These are phyloP conservation scores for Acholoe squamosa DNA, from an alignment of 2,888 invertebrate species.

Conservation along the genomic window DNA sequence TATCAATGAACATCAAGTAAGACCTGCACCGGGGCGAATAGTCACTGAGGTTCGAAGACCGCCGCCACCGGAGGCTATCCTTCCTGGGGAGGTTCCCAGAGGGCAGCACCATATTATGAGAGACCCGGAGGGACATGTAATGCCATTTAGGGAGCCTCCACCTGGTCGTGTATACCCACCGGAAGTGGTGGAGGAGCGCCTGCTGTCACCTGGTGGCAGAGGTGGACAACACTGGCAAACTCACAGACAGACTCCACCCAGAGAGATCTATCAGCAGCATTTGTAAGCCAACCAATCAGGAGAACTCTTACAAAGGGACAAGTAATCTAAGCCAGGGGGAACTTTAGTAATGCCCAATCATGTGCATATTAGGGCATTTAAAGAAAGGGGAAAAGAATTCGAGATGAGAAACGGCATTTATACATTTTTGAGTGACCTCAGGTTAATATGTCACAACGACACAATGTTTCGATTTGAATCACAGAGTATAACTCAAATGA, in stretches of 20 bases:
- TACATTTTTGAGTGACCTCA: no score
- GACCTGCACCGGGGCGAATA: no score
- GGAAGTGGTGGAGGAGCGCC: neutral
- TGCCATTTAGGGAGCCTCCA: neutral
- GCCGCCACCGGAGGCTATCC: neutral
- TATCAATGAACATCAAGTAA: no score
- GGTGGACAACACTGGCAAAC: neutral
- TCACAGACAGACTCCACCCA: neutral
- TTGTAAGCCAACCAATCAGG: neutral
- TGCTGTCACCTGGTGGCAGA: neutral
- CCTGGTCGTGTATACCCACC: neutral
- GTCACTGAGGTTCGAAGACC: neutral
- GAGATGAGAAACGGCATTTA: no score
- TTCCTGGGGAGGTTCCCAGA: neutral
- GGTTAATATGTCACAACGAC: no score
- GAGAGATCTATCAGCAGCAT: neutral
- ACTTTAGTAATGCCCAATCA: no score
- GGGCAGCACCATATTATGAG: neutral
- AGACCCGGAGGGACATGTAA: neutral
- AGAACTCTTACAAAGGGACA: neutral
- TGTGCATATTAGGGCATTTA: no score
- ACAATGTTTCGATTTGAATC: no score
- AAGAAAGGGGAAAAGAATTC: no score
- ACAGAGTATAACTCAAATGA: no score
- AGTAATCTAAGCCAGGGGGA: no score